Evolutionary conservation across 2,797 vertebrate genomes (phyloP), one percentile per base, ranked within the genome.

Genomic region (Pangasius sanitwongsei): DNA sequence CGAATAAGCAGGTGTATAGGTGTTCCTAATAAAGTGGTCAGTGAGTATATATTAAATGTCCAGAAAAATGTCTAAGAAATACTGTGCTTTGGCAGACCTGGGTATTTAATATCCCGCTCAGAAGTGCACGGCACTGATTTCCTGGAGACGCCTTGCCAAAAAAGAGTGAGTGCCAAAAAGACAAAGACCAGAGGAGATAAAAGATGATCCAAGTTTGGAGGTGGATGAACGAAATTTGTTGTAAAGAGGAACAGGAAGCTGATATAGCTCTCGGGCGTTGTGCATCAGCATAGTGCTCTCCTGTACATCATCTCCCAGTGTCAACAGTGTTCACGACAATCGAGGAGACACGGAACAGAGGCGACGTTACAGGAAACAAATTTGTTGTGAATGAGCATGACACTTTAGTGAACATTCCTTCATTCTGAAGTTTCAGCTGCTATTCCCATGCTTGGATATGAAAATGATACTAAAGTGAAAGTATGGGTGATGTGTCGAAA

Each of bases 201-300:
- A 65, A 25, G 9, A 55, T 80, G 16, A 80, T 80, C n/a, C 84
- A 34, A n/a, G 72, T 85, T 85, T 53, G 48, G 57, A 87, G 61
- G 20, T 87, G 37, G 37, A 85, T 50, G 75, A 65, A 18, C 70
- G 70, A 53, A 55, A 86, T 44, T 55, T 7, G 34, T 18, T 25
- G 85, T 25, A 69, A 65, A 44, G 85, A 75, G 16, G 78, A 90
- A 69, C 28, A 92, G 87, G 87, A 92, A 91, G 86, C 87, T 69
- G 69, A 87, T 89, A 94, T 94, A 92, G 92, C 72, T 85, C 18
- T 69, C 3, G 11, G 11, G 20, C 34, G 41, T 37, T 1, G 67
- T n/a, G 85, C 55, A 28, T 70, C 84, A 92, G 53, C 65, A 74
- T 61, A 69, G 28, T 2, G 16, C 53, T 44, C 74, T 85, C 23